These are phyloP conservation scores for Callosobruchus maculatus DNA, from an alignment of 2,888 invertebrate species.

Conservation along the genomic window DNA sequence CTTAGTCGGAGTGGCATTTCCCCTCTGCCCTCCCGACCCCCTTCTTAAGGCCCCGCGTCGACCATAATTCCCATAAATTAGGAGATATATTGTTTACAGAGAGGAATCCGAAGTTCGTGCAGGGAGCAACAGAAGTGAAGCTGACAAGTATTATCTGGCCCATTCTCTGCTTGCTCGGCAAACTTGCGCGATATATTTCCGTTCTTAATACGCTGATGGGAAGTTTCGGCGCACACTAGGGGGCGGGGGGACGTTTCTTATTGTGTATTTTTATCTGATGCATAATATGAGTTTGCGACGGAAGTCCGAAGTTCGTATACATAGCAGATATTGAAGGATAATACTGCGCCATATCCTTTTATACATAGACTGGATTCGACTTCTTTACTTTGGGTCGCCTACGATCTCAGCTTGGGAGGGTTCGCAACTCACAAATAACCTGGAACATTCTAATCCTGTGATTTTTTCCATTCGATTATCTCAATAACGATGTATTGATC, in stretches of 20 bases:
- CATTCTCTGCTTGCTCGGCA: background rate
- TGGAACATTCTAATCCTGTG: no score
- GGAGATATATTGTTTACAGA: background rate
- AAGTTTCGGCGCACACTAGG: background rate
- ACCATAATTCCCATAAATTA: background rate
- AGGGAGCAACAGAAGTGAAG: background rate
- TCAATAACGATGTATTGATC: no score
- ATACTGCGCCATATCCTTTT: no score
- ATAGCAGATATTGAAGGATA: background rate
- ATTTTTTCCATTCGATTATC: no score
- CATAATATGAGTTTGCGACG: background rate
- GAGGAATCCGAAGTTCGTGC: background rate
- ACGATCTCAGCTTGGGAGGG: no score
- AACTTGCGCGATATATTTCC: background rate
- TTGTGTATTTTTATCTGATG: background rate
- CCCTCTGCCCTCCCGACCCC: background rate
- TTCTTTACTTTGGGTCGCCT: no score
- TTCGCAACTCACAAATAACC: no score
- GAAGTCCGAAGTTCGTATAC: background rate
- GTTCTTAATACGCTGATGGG: background rate
- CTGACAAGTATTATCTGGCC: background rate
- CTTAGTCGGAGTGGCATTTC: background rate
- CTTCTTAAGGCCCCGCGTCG: background rate
- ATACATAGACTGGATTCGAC: no score
- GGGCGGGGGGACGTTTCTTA: background rate